These are phyloP conservation scores for Drepana falcataria DNA, from an alignment of 2,888 invertebrate species.

Conservation along the genomic window DNA sequence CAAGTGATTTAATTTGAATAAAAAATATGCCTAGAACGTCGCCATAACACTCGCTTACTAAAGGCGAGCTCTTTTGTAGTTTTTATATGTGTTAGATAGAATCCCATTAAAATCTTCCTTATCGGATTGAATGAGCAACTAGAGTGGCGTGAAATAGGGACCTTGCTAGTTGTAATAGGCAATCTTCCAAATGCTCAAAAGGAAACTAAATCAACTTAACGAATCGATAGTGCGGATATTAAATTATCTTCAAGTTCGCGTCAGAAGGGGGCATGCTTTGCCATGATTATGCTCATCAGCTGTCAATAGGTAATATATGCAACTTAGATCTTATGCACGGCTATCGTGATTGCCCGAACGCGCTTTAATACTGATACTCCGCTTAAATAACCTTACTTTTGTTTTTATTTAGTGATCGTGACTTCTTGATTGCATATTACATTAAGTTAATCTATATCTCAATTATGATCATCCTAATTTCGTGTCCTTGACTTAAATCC, in stretches of 20 bases:
- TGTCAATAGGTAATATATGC: too few relatives aligned
- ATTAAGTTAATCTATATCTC: neutral
- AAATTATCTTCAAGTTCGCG: neutral
- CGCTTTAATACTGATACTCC: neutral
- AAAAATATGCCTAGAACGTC: too few relatives aligned
- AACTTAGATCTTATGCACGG: neutral
- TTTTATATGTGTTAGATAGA: neutral
- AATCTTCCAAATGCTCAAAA: constrained; percentile 2
- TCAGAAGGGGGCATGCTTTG: neutral
- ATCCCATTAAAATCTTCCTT: too few relatives aligned
- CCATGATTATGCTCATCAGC: too few relatives aligned
- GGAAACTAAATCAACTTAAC: constrained; percentile 7
- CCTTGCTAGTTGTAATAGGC: constrained; percentile 4
- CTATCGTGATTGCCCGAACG: neutral
- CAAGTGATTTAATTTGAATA: too few relatives aligned
- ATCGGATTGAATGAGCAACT: neutral
- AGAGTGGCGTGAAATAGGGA: constrained; percentile 4
- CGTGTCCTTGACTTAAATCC: neutral
- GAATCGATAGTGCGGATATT: neutral
- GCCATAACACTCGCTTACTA: too few relatives aligned
- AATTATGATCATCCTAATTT: neutral
- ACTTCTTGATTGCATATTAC: neutral
- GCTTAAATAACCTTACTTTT: neutral
- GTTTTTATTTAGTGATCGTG: constrained; percentile 1
- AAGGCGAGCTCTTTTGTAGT: neutral